Conservation (phyloP, 2,113 vertebrate species). For the Dromiciops gliroides region DNA sequence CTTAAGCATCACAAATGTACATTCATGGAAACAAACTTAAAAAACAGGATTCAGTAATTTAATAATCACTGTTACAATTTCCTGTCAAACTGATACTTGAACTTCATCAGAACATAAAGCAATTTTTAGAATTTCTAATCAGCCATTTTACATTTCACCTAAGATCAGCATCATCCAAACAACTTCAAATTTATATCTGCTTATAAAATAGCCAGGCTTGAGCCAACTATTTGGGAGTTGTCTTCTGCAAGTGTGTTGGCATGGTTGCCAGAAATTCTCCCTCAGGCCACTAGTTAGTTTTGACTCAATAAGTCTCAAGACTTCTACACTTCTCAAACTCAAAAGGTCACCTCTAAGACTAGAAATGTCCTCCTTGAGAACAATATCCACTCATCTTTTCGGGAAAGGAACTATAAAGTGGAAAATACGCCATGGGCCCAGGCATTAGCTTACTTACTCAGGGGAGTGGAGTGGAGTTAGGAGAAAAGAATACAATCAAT, state of each 20-base stretch:
- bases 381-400: background rate
- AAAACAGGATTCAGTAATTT: background rate
- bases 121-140: background rate
- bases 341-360: background rate
- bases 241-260: no score
- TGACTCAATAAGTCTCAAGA: background rate
- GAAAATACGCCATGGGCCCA: background rate
- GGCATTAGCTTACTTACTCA: background rate
- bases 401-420: background rate
- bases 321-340: background rate
- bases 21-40: background rate
- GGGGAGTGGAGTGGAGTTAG: background rate
- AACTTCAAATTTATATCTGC: background rate
- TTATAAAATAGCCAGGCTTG: background rate
- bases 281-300: background rate
- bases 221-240: no score
- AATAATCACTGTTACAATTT: background rate
- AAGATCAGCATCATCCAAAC: background rate
- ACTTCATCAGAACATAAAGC: background rate
- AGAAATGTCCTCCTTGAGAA: background rate
- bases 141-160: background rate
- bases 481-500: background rate
- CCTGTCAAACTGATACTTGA: background rate
- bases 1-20: background rate
- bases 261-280: background rate